Conservation (phyloP, 2,888 invertebrate species). For the Aporophyla nigra region DNA sequence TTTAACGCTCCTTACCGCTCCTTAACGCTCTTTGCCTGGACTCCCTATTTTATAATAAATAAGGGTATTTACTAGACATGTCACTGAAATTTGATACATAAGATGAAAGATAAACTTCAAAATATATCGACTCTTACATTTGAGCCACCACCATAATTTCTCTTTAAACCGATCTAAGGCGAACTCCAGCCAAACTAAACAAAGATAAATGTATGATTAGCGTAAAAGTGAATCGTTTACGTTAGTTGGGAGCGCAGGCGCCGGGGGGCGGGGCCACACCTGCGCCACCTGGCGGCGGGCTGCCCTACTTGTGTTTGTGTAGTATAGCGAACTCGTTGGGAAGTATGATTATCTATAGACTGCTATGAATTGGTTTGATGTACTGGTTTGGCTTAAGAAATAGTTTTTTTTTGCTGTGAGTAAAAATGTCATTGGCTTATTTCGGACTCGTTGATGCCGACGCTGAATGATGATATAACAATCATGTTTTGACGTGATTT, state of each 20-base stretch:
- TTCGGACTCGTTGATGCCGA: background rate
- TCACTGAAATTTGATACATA: background rate
- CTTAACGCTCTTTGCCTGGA: background rate
- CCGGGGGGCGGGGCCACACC: conserved; percentile 67
- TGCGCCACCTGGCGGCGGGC: conserved; percentile 67
- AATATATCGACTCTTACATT: background rate
- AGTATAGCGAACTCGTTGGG: conserved; percentile 30
- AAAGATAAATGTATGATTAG: conserved; percentile 55
- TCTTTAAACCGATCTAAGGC: conserved; percentile 13
- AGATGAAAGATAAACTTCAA: background rate
- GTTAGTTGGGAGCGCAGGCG: conserved; percentile 60
- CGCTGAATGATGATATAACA: background rate
- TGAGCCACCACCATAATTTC: conserved; percentile 3
- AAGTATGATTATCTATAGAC: conserved; percentile 20
- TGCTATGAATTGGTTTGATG: no score
- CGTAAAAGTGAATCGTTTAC: conserved; percentile 63
- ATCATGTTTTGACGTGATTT: background rate
- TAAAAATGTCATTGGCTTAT: background rate
- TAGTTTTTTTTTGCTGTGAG: background rate
- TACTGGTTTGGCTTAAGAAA: background rate
- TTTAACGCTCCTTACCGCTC: background rate
- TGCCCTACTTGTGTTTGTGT: conserved; percentile 62
- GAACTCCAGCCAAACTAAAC: conserved; percentile 39
- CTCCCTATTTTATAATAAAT: background rate
- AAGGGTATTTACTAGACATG: background rate